Conservation (phyloP, 1,140 invertebrate genomes). For the Physella acuta region DNA sequence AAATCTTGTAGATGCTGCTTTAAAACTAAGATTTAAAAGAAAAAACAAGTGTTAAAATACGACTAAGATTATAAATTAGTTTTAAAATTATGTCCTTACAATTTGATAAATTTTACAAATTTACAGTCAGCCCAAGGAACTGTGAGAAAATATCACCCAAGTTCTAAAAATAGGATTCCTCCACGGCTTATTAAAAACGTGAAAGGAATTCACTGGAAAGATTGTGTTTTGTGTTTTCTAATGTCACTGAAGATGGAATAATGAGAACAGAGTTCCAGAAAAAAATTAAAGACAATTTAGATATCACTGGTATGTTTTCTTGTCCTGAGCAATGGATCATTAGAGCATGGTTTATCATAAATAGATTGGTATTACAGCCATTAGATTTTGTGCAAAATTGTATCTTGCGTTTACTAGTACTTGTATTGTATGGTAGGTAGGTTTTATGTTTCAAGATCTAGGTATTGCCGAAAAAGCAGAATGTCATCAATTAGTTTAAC, state of each 20-base stretch:
- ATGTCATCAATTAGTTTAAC: not conserved
- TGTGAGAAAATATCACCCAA: slow-evolving; percentile 5
- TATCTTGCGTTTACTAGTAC: not conserved
- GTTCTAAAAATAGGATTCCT: not conserved
- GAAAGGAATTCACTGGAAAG: too few relatives aligned
- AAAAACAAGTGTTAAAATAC: slow-evolving; percentile 6
- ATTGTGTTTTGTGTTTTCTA: too few relatives aligned
- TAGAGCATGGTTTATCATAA: too few relatives aligned
- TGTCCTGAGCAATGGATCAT: not conserved
- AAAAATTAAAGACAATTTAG: too few relatives aligned
- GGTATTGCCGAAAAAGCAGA: not conserved
- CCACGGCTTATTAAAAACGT: too few relatives aligned
- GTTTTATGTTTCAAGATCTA: not conserved
- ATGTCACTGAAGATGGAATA: too few relatives aligned
- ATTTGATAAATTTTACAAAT: slow-evolving; percentile 9
- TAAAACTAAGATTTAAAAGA: not conserved
- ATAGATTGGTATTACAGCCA: too few relatives aligned
- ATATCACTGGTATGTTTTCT: too few relatives aligned
- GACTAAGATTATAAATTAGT: slow-evolving; percentile 14
- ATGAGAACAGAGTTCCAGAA: too few relatives aligned
- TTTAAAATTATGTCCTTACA: slow-evolving; percentile 21
- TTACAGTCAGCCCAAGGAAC: not conserved
- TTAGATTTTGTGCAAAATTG: not conserved
- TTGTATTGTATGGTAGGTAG: not conserved
- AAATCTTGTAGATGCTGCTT: not conserved